Percentiles rank a stretch among this genome's conserved stretches.
phyloP scores from a whole-genome alignment of 2,888 invertebrate genomes.

The Caenorhabditis becei region DNA sequence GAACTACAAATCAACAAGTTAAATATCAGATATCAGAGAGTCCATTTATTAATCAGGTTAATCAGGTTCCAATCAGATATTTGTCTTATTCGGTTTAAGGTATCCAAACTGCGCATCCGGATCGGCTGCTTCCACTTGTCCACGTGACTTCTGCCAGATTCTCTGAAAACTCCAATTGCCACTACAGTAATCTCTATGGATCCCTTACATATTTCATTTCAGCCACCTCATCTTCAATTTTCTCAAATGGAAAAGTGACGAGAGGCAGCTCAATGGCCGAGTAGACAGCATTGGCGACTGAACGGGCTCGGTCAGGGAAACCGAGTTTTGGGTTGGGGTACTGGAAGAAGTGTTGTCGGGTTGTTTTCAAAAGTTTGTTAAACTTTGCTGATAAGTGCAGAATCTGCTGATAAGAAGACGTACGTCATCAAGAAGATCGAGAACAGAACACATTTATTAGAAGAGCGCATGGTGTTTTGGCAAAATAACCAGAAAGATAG shows the following conservation, averaged over 20 bases:
- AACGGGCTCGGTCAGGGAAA: slow-evolving; percentile 9
- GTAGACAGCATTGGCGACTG: slow-evolving; percentile 41
- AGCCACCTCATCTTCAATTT: slow-evolving; percentile 17
- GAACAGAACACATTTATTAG: slow-evolving; percentile 38
- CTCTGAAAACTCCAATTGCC: background rate
- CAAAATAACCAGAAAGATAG: no score
- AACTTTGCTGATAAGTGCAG: slow-evolving; percentile 11
- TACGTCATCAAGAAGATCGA: background rate
- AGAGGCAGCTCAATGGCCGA: slow-evolving; percentile 40
- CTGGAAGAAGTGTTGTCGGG: slow-evolving; percentile 1
- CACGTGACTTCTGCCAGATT: background rate
- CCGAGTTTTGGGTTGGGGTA: slow-evolving; percentile 22
- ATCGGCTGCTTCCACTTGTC: background rate
- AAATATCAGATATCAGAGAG: no score
- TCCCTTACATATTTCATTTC: slow-evolving; percentile 18
- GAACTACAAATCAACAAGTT: no score
- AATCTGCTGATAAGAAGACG: no score
- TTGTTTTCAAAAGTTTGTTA: background rate
- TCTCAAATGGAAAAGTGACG: slow-evolving; percentile 22
- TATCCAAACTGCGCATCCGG: background rate
- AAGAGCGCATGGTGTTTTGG: slow-evolving; percentile 27
- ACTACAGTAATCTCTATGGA: background rate
- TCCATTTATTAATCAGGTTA: background rate
- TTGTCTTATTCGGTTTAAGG: background rate
- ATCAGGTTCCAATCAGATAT: background rate